Evolutionary conservation across 2,113 vertebrate genomes (phyloP).

Genomic region (Cyanocitta stelleri): DNA sequence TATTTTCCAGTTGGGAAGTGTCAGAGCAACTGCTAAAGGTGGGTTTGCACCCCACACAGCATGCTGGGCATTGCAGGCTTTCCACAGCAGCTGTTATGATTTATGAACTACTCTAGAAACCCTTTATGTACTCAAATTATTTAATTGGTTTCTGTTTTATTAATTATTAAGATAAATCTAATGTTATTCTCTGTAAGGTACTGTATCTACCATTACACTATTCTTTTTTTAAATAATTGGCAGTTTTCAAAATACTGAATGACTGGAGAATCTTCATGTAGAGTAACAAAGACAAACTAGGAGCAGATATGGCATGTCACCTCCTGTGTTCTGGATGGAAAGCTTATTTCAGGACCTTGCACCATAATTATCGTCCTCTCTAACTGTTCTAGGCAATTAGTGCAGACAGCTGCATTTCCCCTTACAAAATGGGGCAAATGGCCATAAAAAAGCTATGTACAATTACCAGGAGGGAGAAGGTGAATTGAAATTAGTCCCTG

Average conservation of each 20-base stretch:
- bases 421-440: background rate
- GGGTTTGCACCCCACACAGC: background rate
- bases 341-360: background rate
- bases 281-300: background rate
- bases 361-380: background rate
- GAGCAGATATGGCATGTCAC: background rate
- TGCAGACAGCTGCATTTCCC: background rate
- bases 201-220: background rate
- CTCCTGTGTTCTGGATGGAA: background rate
- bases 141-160: background rate
- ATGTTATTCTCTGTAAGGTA: background rate
- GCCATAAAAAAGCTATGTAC: background rate
- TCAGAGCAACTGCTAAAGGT: background rate
- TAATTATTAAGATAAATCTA: background rate
- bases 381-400: accelerated
- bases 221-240: background rate
- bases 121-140: background rate
- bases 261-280: background rate
- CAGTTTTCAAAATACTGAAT: background rate
- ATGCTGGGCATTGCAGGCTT: background rate
- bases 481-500: background rate
- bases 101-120: background rate
- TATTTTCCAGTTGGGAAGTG: background rate
- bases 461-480: background rate
- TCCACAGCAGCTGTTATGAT: background rate